Evolutionary conservation across 2,797 vertebrate genomes (phyloP), one percentile per base, ranked within the genome.

Genomic region (Sebastes aleutianus): DNA sequence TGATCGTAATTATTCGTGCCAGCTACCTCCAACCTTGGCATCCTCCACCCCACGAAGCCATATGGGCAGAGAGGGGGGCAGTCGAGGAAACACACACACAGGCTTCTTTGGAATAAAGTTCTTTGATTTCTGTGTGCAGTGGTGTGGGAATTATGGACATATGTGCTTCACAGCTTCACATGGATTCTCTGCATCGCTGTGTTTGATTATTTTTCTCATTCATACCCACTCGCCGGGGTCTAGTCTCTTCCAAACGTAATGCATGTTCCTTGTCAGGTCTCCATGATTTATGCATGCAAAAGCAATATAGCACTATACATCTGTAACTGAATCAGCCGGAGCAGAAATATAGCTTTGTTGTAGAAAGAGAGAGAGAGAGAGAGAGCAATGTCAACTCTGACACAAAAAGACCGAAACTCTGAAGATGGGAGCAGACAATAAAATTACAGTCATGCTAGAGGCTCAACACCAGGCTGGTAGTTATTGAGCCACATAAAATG

Each of bases 1-100:
- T 93, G 92, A 95, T 94, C 74, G 16, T 93, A 92, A 93, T 92
- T 86, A 92, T 89, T 92, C 77, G 85, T 90, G 92, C 93, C 91
- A 94, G 89, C 85, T 92, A 83, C 87, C 91, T 87, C 89, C 89
- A 82, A 86, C 89, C 90, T 90, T 93, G 92, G 92, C 94, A 88
- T 90, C 86, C 69, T 85, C 80, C 86, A 27, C 86, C 83, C 79
- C 76, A 70, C 5, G 27, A 84, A 88, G 86, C 93, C 93, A 94
- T 94, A 93, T 92, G 93, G 93, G 85, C 89, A 69, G 80, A 87
- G 74, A 76, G 43, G 79, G 78, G 84, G 84, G 72, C 66, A 79
- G 69, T 71, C 1, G 74, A 80, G 78, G 75, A 91, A 87, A 87
- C 84, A 76, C 67, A 87, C 83, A 76, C 67, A 79, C 81, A 76